Conservation (phyloP, 2,888 invertebrate genomes). For the Himalopsyche tibetana region DNA sequence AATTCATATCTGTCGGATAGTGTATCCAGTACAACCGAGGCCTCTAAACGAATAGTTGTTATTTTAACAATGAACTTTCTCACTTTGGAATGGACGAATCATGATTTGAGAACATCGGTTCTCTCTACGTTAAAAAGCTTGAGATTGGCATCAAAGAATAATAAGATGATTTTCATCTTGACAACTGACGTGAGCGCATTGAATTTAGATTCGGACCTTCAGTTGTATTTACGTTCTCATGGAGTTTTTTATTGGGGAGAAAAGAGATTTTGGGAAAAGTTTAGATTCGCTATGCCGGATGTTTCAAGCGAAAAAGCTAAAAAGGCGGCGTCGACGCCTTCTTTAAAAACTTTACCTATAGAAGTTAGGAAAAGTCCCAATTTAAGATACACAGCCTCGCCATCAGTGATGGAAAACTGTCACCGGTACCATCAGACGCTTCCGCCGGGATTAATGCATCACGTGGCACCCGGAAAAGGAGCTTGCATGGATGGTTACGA, state of each 20-base stretch:
- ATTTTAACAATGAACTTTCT: slow-evolving; percentile 84
- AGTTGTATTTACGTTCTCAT: slow-evolving; percentile 83
- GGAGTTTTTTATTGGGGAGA: slow-evolving; percentile 87
- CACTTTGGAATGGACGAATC: slow-evolving; percentile 83
- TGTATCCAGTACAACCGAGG: slow-evolving; percentile 77
- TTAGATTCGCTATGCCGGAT: slow-evolving; percentile 90
- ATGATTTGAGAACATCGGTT: slow-evolving; percentile 76
- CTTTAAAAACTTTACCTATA: slow-evolving; percentile 70
- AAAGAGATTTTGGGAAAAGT: slow-evolving; percentile 92
- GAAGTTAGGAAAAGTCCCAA: slow-evolving; percentile 72
- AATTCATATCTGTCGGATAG: slow-evolving; percentile 77
- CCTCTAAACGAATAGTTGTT: slow-evolving; percentile 77
- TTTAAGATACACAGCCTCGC: slow-evolving; percentile 82
- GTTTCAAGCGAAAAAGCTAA: slow-evolving; percentile 79
- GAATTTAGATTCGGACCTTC: slow-evolving; percentile 86
- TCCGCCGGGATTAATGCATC: slow-evolving; percentile 72
- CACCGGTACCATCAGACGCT: slow-evolving; percentile 71
- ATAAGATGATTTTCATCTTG: slow-evolving; percentile 78
- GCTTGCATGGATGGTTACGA: slow-evolving; percentile 73
- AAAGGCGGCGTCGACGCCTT: slow-evolving; percentile 78
- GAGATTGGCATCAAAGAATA: slow-evolving; percentile 61
- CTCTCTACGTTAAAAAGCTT: slow-evolving; percentile 77
- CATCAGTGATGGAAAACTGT: slow-evolving; percentile 79
- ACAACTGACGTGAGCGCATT: slow-evolving; percentile 83
- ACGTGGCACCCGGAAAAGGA: slow-evolving; percentile 73